Base-by-base conservation (phyloP, 1,140 invertebrate species). In the Aphelenchoides fujianensis region DNA sequence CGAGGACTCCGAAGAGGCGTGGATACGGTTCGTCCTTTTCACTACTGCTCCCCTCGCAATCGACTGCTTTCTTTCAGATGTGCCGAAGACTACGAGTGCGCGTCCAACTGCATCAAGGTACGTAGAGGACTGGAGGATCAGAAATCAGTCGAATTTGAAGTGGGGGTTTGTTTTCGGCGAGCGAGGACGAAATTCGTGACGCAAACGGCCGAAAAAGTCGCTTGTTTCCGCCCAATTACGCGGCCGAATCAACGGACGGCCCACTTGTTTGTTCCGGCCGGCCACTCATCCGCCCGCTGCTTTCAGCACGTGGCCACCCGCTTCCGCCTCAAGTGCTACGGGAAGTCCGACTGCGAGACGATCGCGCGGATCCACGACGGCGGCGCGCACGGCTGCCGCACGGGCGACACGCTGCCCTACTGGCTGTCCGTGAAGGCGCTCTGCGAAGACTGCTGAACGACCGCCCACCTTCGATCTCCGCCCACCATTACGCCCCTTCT, bases 341-440 rank as follows among this genome's bases (percentile, higher is more conserved):
- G 82, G 19, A 83, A 83, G 74, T 81, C 71, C 41, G 82, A 84
- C 67, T 83, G 82, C 69, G 82, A 83, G 63, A 81, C 82, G 9
- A 75, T 84, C 31, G 86, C 85, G 5, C 61, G 84, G 67, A 85
- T 86, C 59, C 85, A 86, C 71, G 85, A 86, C 62, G 85, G 85
- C 5, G 85, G 85, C 31, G 86, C 85, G 5, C 78, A 74, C 23
- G 86, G 85, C n/a, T 86, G 86, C 62, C 67, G 79, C 36, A 71
- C 73, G 36, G 70, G 81, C 0, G 67, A 61, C 19, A 85, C 85
- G 2, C 23, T 84, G 12, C 57, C 61, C 31, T 85, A 85, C 74
- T 85, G 85, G 82, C 62, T 78, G 19, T 75, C 66, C 34, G 82
- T 85, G 69, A 80, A 80, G 61, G 68, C 69, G 19, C 37, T 75